phyloP scores from a whole-genome alignment of 2,888 invertebrate species.

The Metallyticus violacea region DNA sequence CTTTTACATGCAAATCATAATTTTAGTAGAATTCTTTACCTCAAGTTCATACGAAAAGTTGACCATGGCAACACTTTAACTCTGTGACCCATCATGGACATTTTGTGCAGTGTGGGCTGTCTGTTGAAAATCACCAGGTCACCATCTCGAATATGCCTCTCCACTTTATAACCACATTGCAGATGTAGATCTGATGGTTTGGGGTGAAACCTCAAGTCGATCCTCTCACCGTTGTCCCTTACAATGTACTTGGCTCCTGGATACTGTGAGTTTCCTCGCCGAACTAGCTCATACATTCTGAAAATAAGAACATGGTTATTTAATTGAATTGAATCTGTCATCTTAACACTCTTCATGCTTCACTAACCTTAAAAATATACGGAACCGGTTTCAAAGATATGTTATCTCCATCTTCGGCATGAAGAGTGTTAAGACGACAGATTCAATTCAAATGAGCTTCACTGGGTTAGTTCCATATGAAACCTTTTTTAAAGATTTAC shows the following conservation, averaged over 20 bases:
- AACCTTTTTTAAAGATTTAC: too few species aligned
- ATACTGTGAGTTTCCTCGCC: conserved; percentile 95
- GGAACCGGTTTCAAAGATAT: too few species aligned
- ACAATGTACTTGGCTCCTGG: conserved; percentile 99
- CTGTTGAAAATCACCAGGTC: conserved; percentile 99
- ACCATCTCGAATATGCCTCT: conserved; percentile 95
- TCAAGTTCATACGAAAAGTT: conserved; percentile 97
- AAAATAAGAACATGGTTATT: conserved; percentile 21
- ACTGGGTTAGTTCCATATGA: too few species aligned
- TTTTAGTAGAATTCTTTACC: conserved; percentile 43
- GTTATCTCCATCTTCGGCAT: too few species aligned
- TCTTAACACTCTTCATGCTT: too few species aligned
- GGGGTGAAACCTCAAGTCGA: conserved; percentile 97
- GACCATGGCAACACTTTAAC: conserved; percentile 98
- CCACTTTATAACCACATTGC: conserved; percentile 94
- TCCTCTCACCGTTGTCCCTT: conserved; percentile 96
- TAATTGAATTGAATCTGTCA: too few species aligned
- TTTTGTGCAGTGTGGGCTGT: conserved; percentile 99
- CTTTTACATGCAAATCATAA: too few species aligned
- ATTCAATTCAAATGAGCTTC: too few species aligned
- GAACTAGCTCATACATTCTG: conserved; percentile 86
- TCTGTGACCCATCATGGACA: conserved; percentile 99
- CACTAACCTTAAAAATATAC: too few species aligned
- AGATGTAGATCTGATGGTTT: conserved; percentile 95
- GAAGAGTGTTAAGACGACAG: too few species aligned